These are phyloP conservation scores for Prosopocoilus inquinatus DNA, from an alignment of 2,888 invertebrate species.

Conservation along the genomic window DNA sequence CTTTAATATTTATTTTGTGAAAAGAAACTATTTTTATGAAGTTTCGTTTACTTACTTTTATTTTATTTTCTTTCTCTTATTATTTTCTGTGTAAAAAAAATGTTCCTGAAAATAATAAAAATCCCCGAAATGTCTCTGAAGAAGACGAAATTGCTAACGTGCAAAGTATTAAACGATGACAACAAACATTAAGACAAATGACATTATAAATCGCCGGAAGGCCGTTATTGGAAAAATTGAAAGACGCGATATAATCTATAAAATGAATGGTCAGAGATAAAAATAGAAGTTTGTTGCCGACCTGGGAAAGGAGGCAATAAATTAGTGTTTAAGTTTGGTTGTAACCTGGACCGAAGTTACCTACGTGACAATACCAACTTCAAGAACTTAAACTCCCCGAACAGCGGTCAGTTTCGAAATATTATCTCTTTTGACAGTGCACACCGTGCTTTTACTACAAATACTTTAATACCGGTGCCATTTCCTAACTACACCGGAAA, in stretches of 20 bases:
- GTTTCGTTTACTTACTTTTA: too few relatives aligned
- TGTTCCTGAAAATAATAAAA: too few relatives aligned
- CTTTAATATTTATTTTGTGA: too few relatives aligned
- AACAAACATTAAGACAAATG: background rate
- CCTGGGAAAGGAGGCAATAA: slow-evolving; percentile 21
- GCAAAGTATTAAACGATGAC: too few relatives aligned
- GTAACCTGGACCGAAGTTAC: slow-evolving; percentile 10
- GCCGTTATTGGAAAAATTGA: slow-evolving; percentile 3
- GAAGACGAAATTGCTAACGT: too few relatives aligned
- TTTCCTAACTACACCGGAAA: too few relatives aligned
- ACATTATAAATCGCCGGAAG: background rate
- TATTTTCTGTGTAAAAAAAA: too few relatives aligned
- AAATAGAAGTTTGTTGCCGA: slow-evolving; percentile 17
- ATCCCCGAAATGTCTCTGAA: too few relatives aligned
- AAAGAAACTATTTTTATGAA: too few relatives aligned
- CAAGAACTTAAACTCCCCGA: slow-evolving; percentile 12
- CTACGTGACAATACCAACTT: slow-evolving; percentile 14
- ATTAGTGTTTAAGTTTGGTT: slow-evolving; percentile 21
- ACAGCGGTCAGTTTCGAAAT: slow-evolving; percentile 25
- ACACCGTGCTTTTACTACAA: slow-evolving; percentile 3
- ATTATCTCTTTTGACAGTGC: slow-evolving; percentile 25
- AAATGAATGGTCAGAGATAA: slow-evolving; percentile 7
- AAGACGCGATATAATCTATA: slow-evolving; percentile 2
- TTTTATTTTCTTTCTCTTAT: too few relatives aligned
- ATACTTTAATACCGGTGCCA: background rate